These are phyloP conservation scores for Chromis chromis DNA, from an alignment of 2,797 vertebrate genomes.

Conservation along the genomic window DNA sequence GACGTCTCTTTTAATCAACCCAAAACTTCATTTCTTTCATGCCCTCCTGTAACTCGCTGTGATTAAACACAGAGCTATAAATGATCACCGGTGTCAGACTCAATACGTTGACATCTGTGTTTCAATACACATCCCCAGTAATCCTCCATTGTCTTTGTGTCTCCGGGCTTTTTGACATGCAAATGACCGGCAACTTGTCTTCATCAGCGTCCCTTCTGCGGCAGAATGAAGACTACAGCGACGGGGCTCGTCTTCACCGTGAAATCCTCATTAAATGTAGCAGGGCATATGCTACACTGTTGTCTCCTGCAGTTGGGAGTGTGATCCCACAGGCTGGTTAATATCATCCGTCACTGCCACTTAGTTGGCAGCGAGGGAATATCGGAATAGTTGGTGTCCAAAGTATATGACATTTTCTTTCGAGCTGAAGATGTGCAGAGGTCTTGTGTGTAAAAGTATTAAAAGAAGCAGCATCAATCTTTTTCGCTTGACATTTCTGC, in stretches of 20 bases:
- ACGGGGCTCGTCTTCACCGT: slow-evolving; percentile 55
- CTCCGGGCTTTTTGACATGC: slow-evolving; percentile 77
- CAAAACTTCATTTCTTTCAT: slow-evolving; percentile 15
- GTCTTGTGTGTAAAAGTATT: slow-evolving; percentile 10
- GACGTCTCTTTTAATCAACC: slow-evolving; percentile 28
- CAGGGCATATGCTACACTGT: slow-evolving; percentile 59
- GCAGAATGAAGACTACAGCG: slow-evolving; percentile 16
- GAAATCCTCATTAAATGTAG: slow-evolving; percentile 72
- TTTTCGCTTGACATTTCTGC: not conserved
- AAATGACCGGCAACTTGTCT: slow-evolving; percentile 77
- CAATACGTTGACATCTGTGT: slow-evolving; percentile 75
- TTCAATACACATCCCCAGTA: slow-evolving; percentile 54
- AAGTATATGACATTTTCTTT: not conserved
- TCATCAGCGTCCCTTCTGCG: slow-evolving; percentile 72
- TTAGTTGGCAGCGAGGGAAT: slow-evolving; percentile 29
- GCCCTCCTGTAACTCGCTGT: not conserved
- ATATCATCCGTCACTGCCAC: slow-evolving; percentile 67
- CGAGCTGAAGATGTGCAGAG: not conserved
- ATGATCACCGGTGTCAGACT: slow-evolving; percentile 53
- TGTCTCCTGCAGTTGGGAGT: slow-evolving; percentile 44
- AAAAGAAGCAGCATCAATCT: not conserved
- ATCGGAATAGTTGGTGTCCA: slow-evolving; percentile 17
- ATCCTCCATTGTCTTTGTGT: slow-evolving; percentile 74
- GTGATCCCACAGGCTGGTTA: slow-evolving; percentile 60
- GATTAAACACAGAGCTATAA: slow-evolving; percentile 51